Conservation (phyloP, 2,888 invertebrate genomes). For the Melanargia galathea region DNA sequence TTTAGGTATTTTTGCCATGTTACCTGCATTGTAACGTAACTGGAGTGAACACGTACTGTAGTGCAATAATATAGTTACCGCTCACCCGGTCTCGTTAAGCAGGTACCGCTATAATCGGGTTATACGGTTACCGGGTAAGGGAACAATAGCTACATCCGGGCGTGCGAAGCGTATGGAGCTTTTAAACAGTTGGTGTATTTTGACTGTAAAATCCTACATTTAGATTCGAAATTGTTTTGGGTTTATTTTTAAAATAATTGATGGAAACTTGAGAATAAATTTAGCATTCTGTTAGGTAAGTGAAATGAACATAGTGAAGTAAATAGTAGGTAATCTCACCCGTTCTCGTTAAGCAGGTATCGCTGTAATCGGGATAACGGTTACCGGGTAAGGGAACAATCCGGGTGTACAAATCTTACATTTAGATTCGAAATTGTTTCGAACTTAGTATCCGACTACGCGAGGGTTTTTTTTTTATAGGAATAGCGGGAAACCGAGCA, state of each 20-base stretch:
- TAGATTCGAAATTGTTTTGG: not conserved
- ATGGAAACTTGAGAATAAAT: too few relatives aligned
- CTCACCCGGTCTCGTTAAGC: slow-evolving; percentile 49
- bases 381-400: slow-evolving; percentile 33
- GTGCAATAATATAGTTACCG: slow-evolving; percentile 46
- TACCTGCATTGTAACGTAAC: too few relatives aligned
- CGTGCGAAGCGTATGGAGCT: not conserved
- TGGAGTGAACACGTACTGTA: too few relatives aligned
- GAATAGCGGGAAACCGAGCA: too few relatives aligned
- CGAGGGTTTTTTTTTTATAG: too few relatives aligned
- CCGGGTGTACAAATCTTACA: slow-evolving; percentile 3
- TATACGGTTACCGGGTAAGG: slow-evolving; percentile 43
- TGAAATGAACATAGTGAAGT: too few relatives aligned
- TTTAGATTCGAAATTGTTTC: not conserved
- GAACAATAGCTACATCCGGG: slow-evolving; percentile 32
- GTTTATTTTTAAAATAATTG: not conserved
- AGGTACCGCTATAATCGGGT: slow-evolving; percentile 55
- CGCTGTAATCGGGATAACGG: slow-evolving; percentile 54
- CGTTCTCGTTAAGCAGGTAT: slow-evolving; percentile 52
- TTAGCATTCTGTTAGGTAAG: too few relatives aligned
- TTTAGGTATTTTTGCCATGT: too few relatives aligned
- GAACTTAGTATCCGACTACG: too few relatives aligned
- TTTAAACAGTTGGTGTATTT: slow-evolving; percentile 12
- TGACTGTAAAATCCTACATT: slow-evolving; percentile 9
- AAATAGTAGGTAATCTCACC: slow-evolving; percentile 49